phyloP scores from a whole-genome alignment of 2,113 vertebrate genomes.

The Grammomys dolichurus region DNA sequence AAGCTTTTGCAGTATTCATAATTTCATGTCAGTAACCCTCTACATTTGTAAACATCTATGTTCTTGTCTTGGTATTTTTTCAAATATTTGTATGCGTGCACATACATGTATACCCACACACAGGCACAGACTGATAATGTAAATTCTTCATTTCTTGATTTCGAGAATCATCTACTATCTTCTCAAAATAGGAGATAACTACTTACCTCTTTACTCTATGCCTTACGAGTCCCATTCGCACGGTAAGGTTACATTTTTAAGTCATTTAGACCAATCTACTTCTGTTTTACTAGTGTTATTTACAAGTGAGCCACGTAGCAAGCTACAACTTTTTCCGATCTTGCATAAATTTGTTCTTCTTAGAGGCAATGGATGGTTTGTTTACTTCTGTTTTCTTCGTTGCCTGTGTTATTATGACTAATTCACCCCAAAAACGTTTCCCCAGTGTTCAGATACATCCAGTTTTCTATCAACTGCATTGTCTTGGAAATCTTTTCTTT shows the following conservation, averaged over 20 bases:
- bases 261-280: background rate
- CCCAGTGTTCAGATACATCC: slow-evolving; percentile 72
- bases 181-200: background rate
- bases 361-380: slow-evolving; percentile 54
- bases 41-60: background rate
- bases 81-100: background rate
- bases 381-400: slow-evolving; percentile 76
- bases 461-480: slow-evolving; percentile 76
- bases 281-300: slow-evolving; percentile 18
- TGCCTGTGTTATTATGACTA: slow-evolving; percentile 75
- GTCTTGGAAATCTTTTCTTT: slow-evolving; percentile 61
- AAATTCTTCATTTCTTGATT: background rate
- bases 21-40: background rate
- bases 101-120: background rate
- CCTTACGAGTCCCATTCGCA: background rate
- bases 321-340: slow-evolving; percentile 45
- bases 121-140: background rate
- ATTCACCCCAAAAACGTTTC: slow-evolving; percentile 68
- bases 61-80: background rate
- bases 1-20: background rate
- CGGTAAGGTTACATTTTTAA: slow-evolving; percentile 7
- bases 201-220: background rate
- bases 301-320: background rate
- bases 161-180: background rate
- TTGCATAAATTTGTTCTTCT: slow-evolving; percentile 48